These are phyloP conservation scores for Leucopternis melanops DNA, from an alignment of 2,113 vertebrate genomes.

Conservation along the genomic window DNA sequence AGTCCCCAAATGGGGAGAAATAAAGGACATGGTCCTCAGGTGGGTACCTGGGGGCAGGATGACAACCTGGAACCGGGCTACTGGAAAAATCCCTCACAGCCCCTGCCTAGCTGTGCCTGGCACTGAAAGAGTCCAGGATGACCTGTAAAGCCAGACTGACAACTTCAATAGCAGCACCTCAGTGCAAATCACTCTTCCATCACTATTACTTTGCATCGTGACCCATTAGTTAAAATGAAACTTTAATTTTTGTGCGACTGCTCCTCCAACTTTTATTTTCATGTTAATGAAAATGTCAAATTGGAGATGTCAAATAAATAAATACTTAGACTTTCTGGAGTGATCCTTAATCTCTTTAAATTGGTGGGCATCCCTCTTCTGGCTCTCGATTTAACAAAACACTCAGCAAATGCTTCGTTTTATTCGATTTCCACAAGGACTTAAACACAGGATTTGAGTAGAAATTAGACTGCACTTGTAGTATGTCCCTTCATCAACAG, in stretches of 20 bases:
- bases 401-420: not conserved
- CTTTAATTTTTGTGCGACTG: not conserved
- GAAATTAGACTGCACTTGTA: not conserved
- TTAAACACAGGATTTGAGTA: not conserved
- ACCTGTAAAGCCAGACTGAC: not conserved
- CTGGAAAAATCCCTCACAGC: not conserved
- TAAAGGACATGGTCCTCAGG: fast-evolving
- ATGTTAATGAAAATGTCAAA: not conserved
- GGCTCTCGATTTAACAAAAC: not conserved
- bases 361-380: not conserved
- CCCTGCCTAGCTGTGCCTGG: too few relatives aligned
- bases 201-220: not conserved
- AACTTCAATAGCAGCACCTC: not conserved
- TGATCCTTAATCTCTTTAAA: not conserved
- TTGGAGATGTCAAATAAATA: not conserved
- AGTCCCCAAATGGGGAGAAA: not conserved
- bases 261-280: not conserved
- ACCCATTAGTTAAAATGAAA: not conserved
- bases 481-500: not conserved
- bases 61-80: not conserved
- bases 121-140: not conserved
- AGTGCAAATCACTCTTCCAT: not conserved
- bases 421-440: not conserved
- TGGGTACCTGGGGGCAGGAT: not conserved
- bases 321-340: not conserved